Base-by-base conservation (phyloP, 2,888 invertebrate species). In the Blomia tropicalis region DNA sequence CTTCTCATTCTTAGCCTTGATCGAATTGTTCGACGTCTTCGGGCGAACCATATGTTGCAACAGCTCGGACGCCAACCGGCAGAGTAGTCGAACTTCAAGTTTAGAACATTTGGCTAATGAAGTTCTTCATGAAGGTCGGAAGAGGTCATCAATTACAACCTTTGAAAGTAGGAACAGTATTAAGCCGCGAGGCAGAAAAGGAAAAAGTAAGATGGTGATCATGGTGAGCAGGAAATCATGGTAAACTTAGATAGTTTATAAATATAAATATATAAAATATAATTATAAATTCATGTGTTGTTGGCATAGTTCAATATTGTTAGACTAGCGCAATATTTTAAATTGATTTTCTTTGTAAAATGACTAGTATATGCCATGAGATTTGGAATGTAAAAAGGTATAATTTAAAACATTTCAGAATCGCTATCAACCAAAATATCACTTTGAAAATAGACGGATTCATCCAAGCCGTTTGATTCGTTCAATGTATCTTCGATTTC, bases 21-120 rank as follows among this genome's bases (percentile, higher is more conserved):
- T 60, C 27, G 64, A 64, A 60, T n/a, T 64, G 23, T 47, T 63
- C 2, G 63, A 63, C 30, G 43, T 64, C 3, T 32, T 63, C 23
- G 53, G 56, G 31, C 56, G 62, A 2, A 22, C 22, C 11, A 14
- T 47, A 2, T 47, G 47, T 47, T 36, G 36, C 17, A 11, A 7
- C 7, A 17, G 36, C 17, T 11, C 36, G 17, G 36, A 11, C 17
- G 36, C 7, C 17, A 11, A 7, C 36, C 36, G 36, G 17, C 7
- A 17, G 7, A 36, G 36, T 17, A 36, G 36, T 36, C 36, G 36
- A 17, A 36, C 47, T 14, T 17, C 47, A 2, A 47, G 22, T 47
- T 19, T 47, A 3, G 4, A 47, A 47, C 47, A 2, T 14, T 47
- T 47, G 22, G 17, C 36, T 17, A 17, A 36, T 36, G 36, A 7